phyloP scores from a whole-genome alignment of 2,797 vertebrate genomes.

The Neosalanx taihuensis region DNA sequence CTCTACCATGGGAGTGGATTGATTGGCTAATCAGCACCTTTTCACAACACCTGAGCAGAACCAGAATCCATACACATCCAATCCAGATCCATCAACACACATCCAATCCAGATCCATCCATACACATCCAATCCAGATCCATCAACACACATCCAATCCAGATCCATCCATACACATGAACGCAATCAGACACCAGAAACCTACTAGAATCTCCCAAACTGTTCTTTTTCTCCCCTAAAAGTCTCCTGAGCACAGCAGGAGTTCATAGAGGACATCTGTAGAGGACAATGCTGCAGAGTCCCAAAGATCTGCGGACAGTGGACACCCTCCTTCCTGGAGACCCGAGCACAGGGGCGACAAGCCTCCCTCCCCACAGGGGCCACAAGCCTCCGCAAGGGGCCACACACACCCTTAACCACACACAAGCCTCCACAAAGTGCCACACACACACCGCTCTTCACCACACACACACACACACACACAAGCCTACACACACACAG shows the following conservation, averaged over 20 bases:
- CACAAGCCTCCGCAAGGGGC: too few relatives aligned
- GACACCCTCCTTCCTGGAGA: slow-evolving; percentile 11
- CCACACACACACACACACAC: slow-evolving; percentile 5
- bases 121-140: too few relatives aligned
- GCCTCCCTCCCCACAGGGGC: not conserved
- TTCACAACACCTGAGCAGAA: too few relatives aligned
- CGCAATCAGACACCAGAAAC: not conserved
- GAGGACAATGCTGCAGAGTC: slow-evolving; percentile 30
- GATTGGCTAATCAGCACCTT: too few relatives aligned
- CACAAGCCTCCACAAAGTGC: not conserved
- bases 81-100: too few relatives aligned
- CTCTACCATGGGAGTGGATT: slow-evolving; percentile 13
- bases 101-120: too few relatives aligned
- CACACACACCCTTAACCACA: slow-evolving; percentile 4
- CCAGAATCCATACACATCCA: too few relatives aligned
- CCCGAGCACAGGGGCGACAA: slow-evolving; percentile 6
- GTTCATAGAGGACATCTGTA: slow-evolving; percentile 11
- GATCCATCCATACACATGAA: not conserved
- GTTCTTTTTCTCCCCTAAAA: slow-evolving; percentile 25
- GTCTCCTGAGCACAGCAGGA: slow-evolving; percentile 50
- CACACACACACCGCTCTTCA: not conserved
- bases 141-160: too few relatives aligned
- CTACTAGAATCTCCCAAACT: slow-evolving; percentile 5
- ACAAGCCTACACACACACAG: slow-evolving; percentile 16
- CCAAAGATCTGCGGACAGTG: slow-evolving; percentile 16